These are phyloP conservation scores for Leptosomus discolor DNA, from an alignment of 2,113 vertebrate species.

Conservation along the genomic window DNA sequence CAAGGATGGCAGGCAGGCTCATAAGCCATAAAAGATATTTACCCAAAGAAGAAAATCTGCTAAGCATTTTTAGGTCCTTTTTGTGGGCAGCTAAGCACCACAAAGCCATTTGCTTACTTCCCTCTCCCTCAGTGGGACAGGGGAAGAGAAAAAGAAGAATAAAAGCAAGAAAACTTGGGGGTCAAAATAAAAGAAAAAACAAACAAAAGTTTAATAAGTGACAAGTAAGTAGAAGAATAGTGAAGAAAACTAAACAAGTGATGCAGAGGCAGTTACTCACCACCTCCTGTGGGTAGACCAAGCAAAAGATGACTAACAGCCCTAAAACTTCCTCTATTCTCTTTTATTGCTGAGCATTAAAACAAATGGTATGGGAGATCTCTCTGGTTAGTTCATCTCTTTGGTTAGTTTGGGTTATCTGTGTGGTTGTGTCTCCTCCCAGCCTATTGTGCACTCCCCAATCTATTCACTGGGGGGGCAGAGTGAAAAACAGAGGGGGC, in stretches of 20 bases:
- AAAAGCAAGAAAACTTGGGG: background rate
- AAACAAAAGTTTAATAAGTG: background rate
- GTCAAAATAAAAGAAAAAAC: background rate
- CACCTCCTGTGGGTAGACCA: background rate
- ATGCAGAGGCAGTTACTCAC: background rate
- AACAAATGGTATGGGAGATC: background rate
- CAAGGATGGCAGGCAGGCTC: background rate
- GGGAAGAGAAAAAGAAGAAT: background rate
- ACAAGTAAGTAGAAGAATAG: background rate
- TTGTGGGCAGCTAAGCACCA: background rate
- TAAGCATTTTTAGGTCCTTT: background rate
- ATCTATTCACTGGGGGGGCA: fast-evolving
- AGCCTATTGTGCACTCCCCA: fast-evolving
- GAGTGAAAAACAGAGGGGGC: background rate
- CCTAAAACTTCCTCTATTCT: background rate
- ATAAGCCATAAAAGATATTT: background rate
- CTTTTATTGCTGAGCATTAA: background rate
- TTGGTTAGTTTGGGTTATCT: background rate
- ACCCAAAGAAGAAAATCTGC: background rate
- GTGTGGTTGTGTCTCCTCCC: background rate
- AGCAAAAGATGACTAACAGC: background rate
- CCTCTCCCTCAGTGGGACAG: fast-evolving
- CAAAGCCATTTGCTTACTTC: background rate
- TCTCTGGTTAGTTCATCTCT: background rate
- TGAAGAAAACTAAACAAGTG: background rate